Evolutionary conservation across 2,113 vertebrate genomes (phyloP).

Genomic region (Aldabrachelys gigantea): DNA sequence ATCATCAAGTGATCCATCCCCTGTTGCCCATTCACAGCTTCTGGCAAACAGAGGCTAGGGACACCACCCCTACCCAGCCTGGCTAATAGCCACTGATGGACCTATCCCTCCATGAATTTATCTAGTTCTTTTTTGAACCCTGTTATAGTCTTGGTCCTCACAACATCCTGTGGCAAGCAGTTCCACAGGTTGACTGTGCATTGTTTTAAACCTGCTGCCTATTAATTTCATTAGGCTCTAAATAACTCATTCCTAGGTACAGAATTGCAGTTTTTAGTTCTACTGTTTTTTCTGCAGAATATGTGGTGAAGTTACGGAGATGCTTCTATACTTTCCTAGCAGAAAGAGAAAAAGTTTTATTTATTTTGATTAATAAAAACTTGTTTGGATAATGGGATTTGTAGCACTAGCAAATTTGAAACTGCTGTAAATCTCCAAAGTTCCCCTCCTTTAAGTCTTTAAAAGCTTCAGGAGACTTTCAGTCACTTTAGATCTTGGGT

Average conservation of each 20-base stretch:
- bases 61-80: too few species aligned
- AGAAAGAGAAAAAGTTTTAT: conserved; percentile 40
- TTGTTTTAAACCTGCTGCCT: too few species aligned
- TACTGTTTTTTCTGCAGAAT: not conserved
- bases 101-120: too few species aligned
- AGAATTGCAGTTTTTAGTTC: not conserved
- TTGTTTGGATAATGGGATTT: conserved; percentile 41
- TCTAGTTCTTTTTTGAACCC: too few species aligned
- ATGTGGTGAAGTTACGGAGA: not conserved
- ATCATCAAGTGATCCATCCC: too few species aligned
- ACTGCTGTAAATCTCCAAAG: conserved; percentile 57
- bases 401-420: conserved; percentile 57
- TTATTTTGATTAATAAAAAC: conserved; percentile 62
- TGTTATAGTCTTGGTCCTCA: too few species aligned
- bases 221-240: not conserved
- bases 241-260: not conserved
- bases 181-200: too few species aligned
- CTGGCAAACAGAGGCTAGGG: too few species aligned
- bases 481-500: conserved; percentile 36
- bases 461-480: conserved; percentile 59
- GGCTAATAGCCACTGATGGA: too few species aligned
- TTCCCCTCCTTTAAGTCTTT: conserved; percentile 16
- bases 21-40: too few species aligned
- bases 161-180: too few species aligned
- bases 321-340: not conserved